These are phyloP conservation scores for Drosophila austrosaltans DNA, from an alignment of 2,888 invertebrate species.

Conservation along the genomic window DNA sequence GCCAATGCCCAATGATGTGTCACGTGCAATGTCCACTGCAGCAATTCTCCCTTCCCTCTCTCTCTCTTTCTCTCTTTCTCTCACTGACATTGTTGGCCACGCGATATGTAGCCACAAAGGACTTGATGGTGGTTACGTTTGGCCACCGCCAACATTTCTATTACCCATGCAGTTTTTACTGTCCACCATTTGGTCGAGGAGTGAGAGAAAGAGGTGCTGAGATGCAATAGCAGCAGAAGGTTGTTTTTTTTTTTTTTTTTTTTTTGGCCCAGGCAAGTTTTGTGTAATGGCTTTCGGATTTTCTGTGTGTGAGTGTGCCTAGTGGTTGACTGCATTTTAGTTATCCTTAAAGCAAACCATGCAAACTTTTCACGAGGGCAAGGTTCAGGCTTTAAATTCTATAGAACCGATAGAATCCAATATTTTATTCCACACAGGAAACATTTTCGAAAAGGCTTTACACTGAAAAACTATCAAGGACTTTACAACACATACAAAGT, in stretches of 20 bases:
- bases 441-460: not conserved
- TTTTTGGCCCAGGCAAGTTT: constrained; percentile 37
- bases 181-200: not conserved
- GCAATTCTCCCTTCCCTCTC: constrained; percentile 7
- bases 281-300: constrained; percentile 69
- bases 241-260: too few relatives aligned
- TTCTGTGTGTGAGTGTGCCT: constrained; percentile 25
- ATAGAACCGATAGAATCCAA: not conserved
- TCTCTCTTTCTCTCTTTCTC: not conserved
- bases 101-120: constrained; percentile 64
- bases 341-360: constrained; percentile 46
- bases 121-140: constrained; percentile 52
- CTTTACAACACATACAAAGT: not conserved
- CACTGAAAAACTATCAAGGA: not conserved
- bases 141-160: constrained; percentile 51
- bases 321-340: constrained; percentile 21
- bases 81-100: constrained; percentile 52
- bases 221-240: constrained; percentile 5
- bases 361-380: not conserved
- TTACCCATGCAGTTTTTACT: constrained; percentile 48
- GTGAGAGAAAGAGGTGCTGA: not conserved
- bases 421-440: not conserved
- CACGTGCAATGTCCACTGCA: constrained; percentile 57
- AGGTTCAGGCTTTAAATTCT: constrained; percentile 8
- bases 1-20: constrained; percentile 73